Percentiles rank a stretch among this genome's conserved stretches.
Conservation (phyloP, 2,888 invertebrate species). For the Cerastis rubricosa region DNA sequence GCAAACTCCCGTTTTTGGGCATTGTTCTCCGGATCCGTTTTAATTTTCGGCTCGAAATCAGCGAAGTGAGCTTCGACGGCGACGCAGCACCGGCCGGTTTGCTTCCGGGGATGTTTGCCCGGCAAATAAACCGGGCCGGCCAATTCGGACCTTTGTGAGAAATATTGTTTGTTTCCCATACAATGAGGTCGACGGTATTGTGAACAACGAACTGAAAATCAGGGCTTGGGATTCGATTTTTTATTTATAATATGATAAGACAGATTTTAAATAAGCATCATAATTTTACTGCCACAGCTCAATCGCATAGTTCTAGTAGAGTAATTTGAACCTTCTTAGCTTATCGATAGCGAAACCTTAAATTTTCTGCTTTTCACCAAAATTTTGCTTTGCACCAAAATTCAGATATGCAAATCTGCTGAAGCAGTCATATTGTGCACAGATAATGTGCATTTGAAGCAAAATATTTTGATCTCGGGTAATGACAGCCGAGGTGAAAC, state of each 20-base stretch:
- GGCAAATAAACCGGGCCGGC: slow-evolving; percentile 73
- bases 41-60: slow-evolving; percentile 76
- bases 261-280: neutral
- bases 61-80: slow-evolving; percentile 74
- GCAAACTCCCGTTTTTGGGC: slow-evolving; percentile 52
- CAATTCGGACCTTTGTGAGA: slow-evolving; percentile 80
- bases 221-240: slow-evolving; percentile 47
- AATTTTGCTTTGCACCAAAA: neutral
- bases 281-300: neutral
- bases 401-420: neutral
- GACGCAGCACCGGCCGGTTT: slow-evolving; percentile 59
- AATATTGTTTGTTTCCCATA: slow-evolving; percentile 79
- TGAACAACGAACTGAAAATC: slow-evolving; percentile 67
- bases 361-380: neutral
- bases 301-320: neutral
- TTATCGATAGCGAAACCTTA: neutral
- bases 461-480: neutral
- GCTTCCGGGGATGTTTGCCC: slow-evolving; percentile 73
- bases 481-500: neutral
- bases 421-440: neutral
- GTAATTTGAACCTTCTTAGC: neutral
- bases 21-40: slow-evolving; percentile 73
- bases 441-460: neutral
- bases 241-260: slow-evolving; percentile 2
- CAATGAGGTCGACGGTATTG: slow-evolving; percentile 62